Conservation (phyloP, 2,797 vertebrate genomes). For the Aeoliscus strigatus region DNA sequence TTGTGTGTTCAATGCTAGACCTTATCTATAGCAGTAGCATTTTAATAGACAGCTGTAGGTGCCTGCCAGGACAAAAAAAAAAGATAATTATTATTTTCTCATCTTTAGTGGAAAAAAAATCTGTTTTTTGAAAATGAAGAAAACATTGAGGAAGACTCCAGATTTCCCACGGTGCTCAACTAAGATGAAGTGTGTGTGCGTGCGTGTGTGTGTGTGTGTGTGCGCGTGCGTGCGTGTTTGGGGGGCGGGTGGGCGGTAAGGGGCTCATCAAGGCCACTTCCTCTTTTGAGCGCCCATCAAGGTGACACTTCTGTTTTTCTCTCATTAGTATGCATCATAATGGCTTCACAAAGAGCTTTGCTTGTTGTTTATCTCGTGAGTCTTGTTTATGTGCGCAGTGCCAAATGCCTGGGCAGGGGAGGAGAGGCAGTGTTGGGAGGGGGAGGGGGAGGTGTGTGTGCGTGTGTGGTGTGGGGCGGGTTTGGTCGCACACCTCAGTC, state of each 20-base stretch:
- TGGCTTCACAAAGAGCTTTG: conserved; percentile 97
- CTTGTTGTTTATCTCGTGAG: conserved; percentile 99
- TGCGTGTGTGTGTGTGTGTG: no score
- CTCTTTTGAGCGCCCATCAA: conserved; percentile 70
- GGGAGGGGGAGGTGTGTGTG: conserved; percentile 56
- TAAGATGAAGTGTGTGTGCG: conserved; percentile 62
- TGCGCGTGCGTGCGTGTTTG: no score
- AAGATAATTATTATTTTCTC: conserved; percentile 89
- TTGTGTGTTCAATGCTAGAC: conserved; percentile 99
- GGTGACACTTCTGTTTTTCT: conserved; percentile 93
- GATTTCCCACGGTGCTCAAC: conserved; percentile 73
- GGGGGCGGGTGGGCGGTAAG: no score
- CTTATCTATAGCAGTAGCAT: conserved; percentile 98
- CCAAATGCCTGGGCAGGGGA: conserved; percentile 85
- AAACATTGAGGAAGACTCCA: conserved; percentile 69
- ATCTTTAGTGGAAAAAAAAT: conserved; percentile 84
- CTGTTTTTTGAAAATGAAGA: conserved; percentile 68
- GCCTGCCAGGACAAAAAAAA: conserved; percentile 86
- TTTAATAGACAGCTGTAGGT: conserved; percentile 99
- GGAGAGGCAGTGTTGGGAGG: conserved; percentile 51
- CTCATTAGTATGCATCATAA: conserved; percentile 99
- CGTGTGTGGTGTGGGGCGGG: conserved; percentile 28
- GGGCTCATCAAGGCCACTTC: conserved; percentile 61
- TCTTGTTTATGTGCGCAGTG: conserved; percentile 99
- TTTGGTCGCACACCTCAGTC: conserved; percentile 64